phyloP scores from a whole-genome alignment of 2,113 vertebrate species.

The Procavia capensis region DNA sequence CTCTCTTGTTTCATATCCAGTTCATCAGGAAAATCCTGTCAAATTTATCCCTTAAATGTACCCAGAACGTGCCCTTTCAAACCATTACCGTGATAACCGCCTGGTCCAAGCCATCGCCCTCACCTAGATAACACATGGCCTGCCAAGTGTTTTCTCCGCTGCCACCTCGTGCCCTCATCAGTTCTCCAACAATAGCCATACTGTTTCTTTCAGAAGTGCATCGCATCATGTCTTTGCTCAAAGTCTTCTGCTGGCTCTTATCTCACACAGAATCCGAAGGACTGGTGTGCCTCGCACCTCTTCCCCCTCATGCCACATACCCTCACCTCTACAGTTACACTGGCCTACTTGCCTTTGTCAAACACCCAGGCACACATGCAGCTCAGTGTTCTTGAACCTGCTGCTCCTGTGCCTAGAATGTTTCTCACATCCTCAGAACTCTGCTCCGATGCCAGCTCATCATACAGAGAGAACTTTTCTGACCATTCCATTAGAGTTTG shows the following conservation, averaged over 20 bases:
- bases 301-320: neutral
- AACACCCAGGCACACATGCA: neutral
- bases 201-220: neutral
- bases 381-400: neutral
- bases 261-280: neutral
- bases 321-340: neutral
- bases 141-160: neutral
- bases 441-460: neutral
- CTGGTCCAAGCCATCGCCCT: neutral
- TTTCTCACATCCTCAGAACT: neutral
- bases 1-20: neutral
- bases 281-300: neutral
- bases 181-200: neutral
- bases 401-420: neutral
- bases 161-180: neutral
- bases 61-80: neutral
- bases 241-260: neutral
- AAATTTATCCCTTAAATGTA: neutral
- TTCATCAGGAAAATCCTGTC: neutral
- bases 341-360: neutral
- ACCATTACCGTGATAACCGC: fast-evolving
- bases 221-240: neutral
- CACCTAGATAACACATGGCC: too few relatives aligned
- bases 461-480: neutral
- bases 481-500: neutral